These are phyloP conservation scores for Crocodylus rhombifer DNA, from an alignment of 2,797 vertebrate species.

Conservation along the genomic window DNA sequence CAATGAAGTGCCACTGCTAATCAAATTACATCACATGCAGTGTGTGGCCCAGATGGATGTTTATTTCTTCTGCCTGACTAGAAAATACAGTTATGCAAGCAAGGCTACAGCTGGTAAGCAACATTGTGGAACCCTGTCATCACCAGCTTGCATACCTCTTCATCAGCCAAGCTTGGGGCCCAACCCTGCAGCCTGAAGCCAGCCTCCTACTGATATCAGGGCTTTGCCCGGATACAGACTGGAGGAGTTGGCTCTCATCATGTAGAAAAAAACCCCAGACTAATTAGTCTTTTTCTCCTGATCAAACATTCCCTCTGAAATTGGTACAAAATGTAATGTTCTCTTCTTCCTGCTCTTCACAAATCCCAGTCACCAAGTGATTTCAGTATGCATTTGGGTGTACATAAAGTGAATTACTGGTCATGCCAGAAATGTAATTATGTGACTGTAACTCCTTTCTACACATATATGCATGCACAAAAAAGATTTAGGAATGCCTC, in stretches of 20 bases:
- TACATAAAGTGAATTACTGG: neutral
- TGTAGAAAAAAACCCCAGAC: neutral
- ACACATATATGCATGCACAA: neutral
- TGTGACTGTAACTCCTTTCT: neutral
- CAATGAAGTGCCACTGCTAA: neutral
- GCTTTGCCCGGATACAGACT: neutral
- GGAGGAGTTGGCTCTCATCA: neutral
- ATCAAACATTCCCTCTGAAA: neutral
- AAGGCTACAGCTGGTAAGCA: neutral
- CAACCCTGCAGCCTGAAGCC: neutral
- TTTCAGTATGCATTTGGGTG: neutral
- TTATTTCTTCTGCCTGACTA: neutral
- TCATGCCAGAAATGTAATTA: neutral
- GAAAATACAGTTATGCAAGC: neutral
- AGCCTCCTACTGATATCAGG: neutral
- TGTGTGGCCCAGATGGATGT: neutral
- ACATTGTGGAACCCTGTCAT: neutral
- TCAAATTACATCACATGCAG: slow-evolving; percentile 14
- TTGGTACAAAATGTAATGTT: neutral
- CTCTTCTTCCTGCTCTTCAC: neutral
- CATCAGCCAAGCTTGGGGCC: neutral
- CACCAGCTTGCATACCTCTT: neutral
- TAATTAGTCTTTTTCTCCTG: neutral
- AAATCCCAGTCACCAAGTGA: too few species aligned
- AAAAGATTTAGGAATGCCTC: neutral